These are phyloP conservation scores for Tillus elongatus DNA, from an alignment of 2,888 invertebrate genomes.

Conservation along the genomic window DNA sequence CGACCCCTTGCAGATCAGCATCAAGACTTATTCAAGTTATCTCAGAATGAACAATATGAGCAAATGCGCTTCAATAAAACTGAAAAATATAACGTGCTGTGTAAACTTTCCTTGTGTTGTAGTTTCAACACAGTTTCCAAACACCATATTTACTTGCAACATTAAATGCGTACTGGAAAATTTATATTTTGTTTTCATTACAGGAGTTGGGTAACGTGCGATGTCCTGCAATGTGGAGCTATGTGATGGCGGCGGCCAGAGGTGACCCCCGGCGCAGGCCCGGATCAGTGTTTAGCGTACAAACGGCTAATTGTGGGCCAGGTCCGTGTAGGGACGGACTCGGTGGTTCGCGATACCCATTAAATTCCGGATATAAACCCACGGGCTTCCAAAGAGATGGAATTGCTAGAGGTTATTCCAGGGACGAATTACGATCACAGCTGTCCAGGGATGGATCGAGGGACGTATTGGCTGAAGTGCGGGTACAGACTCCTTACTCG, in stretches of 20 bases:
- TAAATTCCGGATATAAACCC: constrained; percentile 16
- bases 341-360: constrained; percentile 19
- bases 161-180: too few species aligned
- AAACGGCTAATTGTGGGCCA: constrained; percentile 31
- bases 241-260: constrained; percentile 62
- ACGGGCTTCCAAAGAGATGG: constrained; percentile 20
- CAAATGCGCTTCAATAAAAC: too few species aligned
- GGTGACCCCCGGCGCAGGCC: constrained; percentile 49
- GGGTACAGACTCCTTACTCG: constrained; percentile 33
- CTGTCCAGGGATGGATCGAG: constrained; percentile 37
- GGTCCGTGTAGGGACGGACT: constrained; percentile 37
- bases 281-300: constrained; percentile 37
- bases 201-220: constrained; percentile 21
- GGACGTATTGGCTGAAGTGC: constrained; percentile 37
- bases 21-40: too few species aligned
- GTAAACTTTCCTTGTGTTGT: too few species aligned
- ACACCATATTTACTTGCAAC: too few species aligned
- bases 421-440: constrained; percentile 17
- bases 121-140: too few species aligned
- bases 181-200: too few species aligned
- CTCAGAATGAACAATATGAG: too few species aligned
- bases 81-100: too few species aligned
- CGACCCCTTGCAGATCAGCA: too few species aligned
- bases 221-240: constrained; percentile 57
- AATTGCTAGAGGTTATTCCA: constrained; percentile 19